Base-by-base conservation (phyloP, 2,113 vertebrate species). In the Acanthochromis polyacanthus region DNA sequence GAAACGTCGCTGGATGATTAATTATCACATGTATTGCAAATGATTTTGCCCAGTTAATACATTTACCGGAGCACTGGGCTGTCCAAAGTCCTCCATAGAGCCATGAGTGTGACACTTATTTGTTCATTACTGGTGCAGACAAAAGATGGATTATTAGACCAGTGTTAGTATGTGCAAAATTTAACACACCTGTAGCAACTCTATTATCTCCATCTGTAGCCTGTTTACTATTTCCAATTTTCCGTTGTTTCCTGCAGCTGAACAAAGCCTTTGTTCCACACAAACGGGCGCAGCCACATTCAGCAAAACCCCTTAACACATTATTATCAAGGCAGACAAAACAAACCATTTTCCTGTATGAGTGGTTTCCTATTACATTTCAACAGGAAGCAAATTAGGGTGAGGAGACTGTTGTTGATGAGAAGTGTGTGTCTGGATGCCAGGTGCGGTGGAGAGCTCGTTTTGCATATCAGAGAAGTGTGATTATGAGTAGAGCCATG, bases 381-480 rank as follows among this genome's bases (percentile, higher is more conserved):
- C 66, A 87, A 92, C 88, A 65, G 80, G 82, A 85, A 80, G 86
- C 84, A 87, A 91, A 89, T 91, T 81, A 86, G 80, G 86, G 70
- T 61, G 78, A 84, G 82, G 86, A 89, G 83, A 83, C 78, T 81
- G 70, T 71, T 65, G 83, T 75, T 65, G 86, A 86, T 83, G 85
- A 89, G 84, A 73, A 84, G 82, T 78, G 83, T 74, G 76, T 75
- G 79, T 87, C 79, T 90, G 81, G 75, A 80, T 86, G 78, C 90
- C 92, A 94, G 92, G 88, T 93, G 89, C 84, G 63, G 75, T 72
- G 83, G 85, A 92, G 89, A 79, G 78, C 73, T 80, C 38, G 19
- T 65, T 93, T 93, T 89, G 90, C 91, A 93, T 92, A 93, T 91
- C 91, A 93, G 89, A 93, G 89, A 89, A 82, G 81, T 66, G 84